Evolutionary conservation across 2,113 vertebrate genomes (phyloP), one percentile per base, ranked within the genome.

Genomic region (Dipodomys ordii): DNA sequence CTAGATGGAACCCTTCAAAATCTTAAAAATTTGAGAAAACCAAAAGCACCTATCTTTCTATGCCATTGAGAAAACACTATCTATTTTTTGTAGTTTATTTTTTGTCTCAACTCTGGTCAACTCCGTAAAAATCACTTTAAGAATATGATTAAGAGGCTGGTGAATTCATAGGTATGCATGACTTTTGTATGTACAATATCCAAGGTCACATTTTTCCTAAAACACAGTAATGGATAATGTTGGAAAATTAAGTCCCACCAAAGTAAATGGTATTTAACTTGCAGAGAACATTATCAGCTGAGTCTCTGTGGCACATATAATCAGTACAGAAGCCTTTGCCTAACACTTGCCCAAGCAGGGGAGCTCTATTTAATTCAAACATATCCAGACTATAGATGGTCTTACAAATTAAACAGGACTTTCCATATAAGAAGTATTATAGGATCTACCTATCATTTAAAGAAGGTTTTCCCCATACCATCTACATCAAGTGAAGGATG

Each of bases 11-110:
- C 60, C 6, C 6, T 73, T 69, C 30, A 88, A 83, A 90, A 87
- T 82, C 30, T 69, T 18, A 85, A 68, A 80, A n/a, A 79, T 71
- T 64, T 76, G 23, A 72, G 62, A 90, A 83, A 92, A 83, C 6
- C 23, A 46, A 83, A 44, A 91, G 20, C 18, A 77, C 79, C 65
- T 60, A n/a, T 83, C 35, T 68, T 62, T 3, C 10, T 8, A 57
- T 32, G 18, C 12, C 53, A n/a, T 5, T 88, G 27, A 84, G 71
- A 92, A 92, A 72, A 32, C 8, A 67, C 9, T 1, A 3, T 16
- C 15, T 87, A 76, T 15, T n/a, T 78, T 30, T 28, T 13, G 72
- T 15, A 69, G 7, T 12, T 6, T n/a, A 30, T 13, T 68, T 93
- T 90, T 78, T 32, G 30, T 87, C 68, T 68, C 67, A 68, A 57